phyloP scores from a whole-genome alignment of 2,888 invertebrate genomes.

The Shargacucullia verbasci region DNA sequence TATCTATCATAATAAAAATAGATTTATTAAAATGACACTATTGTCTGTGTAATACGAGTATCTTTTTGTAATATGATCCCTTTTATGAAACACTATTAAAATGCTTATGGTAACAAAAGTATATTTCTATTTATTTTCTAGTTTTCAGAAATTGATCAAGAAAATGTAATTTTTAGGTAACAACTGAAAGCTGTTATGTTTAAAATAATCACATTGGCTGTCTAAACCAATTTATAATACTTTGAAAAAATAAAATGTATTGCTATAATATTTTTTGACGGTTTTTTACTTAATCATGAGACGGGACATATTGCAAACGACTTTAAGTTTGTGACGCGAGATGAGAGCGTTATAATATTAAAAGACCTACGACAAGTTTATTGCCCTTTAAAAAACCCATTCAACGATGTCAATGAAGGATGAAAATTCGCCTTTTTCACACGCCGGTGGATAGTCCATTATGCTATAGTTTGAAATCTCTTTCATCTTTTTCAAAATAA shows the following conservation, averaged over 20 bases:
- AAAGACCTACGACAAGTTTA: conserved; percentile 55
- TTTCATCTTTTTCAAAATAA: conserved; percentile 19
- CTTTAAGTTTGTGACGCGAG: conserved; percentile 40
- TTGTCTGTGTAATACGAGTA: background rate
- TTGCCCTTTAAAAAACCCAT: conserved; percentile 54
- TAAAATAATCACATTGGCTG: conserved; percentile 20
- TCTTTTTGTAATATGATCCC: background rate
- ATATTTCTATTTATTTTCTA: background rate
- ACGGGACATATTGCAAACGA: conserved; percentile 37
- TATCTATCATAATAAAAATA: background rate
- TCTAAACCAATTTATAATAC: conserved; percentile 11
- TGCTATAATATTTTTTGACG: conserved; percentile 8
- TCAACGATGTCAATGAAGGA: conserved; percentile 49
- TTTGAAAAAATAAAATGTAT: conserved; percentile 12
- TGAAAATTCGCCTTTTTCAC: conserved; percentile 47
- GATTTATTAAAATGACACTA: conserved; percentile 5
- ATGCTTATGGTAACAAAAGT: background rate
- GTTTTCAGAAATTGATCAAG: background rate
- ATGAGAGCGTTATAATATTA: conserved; percentile 53
- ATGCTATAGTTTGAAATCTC: conserved; percentile 35
- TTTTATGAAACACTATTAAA: background rate
- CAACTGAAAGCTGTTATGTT: conserved; percentile 9
- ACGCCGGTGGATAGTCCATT: conserved; percentile 31
- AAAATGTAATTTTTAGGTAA: background rate
- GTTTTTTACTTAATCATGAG: conserved; percentile 39